These are phyloP conservation scores for Venustaconcha ellipsiformis DNA, from an alignment of 1,140 invertebrate genomes.

Conservation along the genomic window DNA sequence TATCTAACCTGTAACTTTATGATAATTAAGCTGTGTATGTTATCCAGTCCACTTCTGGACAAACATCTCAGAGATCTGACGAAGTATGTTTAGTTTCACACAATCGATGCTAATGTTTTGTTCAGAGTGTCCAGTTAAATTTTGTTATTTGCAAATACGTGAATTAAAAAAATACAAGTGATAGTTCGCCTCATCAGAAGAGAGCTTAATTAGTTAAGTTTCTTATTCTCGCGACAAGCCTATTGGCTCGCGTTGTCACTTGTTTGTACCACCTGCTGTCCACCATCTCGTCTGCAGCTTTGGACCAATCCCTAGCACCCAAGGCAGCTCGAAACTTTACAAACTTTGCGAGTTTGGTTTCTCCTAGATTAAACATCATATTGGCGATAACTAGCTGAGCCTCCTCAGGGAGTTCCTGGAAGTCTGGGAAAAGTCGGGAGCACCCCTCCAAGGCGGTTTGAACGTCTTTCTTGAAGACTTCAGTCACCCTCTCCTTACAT, in stretches of 20 bases:
- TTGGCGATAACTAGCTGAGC: slow-evolving; percentile 8
- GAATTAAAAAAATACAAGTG: too few relatives aligned
- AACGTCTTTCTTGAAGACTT: neutral
- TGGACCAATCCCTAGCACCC: slow-evolving; percentile 1
- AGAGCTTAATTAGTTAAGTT: too few relatives aligned
- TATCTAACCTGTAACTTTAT: too few relatives aligned
- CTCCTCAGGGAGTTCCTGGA: slow-evolving; percentile 1
- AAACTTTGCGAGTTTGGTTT: neutral
- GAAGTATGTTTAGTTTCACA: too few relatives aligned
- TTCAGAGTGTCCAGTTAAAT: too few relatives aligned
- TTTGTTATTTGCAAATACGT: too few relatives aligned
- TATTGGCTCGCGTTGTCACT: neutral
- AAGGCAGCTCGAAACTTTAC: slow-evolving; percentile 4
- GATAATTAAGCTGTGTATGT: too few relatives aligned
- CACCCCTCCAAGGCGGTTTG: too few relatives aligned
- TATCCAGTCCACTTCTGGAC: too few relatives aligned
- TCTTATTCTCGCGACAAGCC: slow-evolving; percentile 7
- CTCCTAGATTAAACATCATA: slow-evolving; percentile 14
- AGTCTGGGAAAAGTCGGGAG: neutral
- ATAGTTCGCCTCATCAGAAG: too few relatives aligned
- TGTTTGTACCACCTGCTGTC: slow-evolving; percentile 13
- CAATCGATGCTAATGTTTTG: too few relatives aligned
- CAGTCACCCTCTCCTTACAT: neutral
- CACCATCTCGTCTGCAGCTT: slow-evolving; percentile 15
- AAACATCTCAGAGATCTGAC: too few relatives aligned